phyloP scores from a whole-genome alignment of 2,113 vertebrate species.

The Nipponia nippon region DNA sequence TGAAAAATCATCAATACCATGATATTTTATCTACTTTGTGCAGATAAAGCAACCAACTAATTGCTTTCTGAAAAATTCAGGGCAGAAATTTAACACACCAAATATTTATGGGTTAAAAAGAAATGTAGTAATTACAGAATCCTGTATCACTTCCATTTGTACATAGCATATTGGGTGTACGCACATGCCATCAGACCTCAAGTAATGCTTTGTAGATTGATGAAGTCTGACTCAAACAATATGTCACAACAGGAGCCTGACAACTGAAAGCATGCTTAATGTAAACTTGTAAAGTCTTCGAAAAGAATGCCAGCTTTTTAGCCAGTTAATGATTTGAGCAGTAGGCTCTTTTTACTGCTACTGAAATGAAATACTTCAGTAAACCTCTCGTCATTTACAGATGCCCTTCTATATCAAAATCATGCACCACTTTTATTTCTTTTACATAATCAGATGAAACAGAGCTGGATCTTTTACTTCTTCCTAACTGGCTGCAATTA shows the following conservation, averaged over 20 bases:
- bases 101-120: slow-evolving; percentile 7
- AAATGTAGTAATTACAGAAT: slow-evolving; percentile 16
- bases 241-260: slow-evolving; percentile 57
- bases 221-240: slow-evolving; percentile 65
- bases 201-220: slow-evolving; percentile 60
- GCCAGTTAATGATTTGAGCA: slow-evolving; percentile 64
- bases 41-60: slow-evolving; percentile 31
- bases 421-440: neutral
- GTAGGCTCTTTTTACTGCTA: slow-evolving; percentile 51
- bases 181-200: slow-evolving; percentile 23
- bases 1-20: slow-evolving; percentile 35
- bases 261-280: slow-evolving; percentile 66
- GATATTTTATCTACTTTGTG: slow-evolving; percentile 9
- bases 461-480: neutral
- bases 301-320: slow-evolving; percentile 59
- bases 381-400: slow-evolving; percentile 41
- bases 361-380: slow-evolving; percentile 59
- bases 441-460: neutral
- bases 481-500: neutral
- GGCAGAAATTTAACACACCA: neutral
- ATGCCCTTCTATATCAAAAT: slow-evolving; percentile 31
- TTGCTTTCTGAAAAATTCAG: slow-evolving; percentile 31
- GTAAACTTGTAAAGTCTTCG: slow-evolving; percentile 58
- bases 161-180: neutral
- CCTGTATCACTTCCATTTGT: neutral